Percentiles rank a stretch among this genome's conserved stretches.
These are phyloP conservation scores for Ophion costatus DNA, from an alignment of 2,888 invertebrate species.

Conservation along the genomic window DNA sequence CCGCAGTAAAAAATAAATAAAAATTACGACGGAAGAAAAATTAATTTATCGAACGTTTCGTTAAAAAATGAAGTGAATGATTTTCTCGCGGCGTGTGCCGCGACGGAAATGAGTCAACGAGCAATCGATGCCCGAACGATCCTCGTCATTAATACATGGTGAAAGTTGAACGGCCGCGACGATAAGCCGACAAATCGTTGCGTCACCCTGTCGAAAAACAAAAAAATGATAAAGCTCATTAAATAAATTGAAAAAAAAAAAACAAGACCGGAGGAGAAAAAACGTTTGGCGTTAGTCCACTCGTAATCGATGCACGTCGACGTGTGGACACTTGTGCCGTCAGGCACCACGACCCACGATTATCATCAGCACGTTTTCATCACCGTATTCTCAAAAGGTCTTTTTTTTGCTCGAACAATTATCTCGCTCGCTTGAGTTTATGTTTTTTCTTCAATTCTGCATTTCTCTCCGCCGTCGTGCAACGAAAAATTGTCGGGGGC, in stretches of 20 bases:
- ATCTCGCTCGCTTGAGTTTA: neutral
- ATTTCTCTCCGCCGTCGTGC: neutral
- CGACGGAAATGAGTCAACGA: constrained; percentile 15
- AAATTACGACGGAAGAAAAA: neutral
- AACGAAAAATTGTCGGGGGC: neutral
- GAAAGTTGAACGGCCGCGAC: constrained; percentile 11
- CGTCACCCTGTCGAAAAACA: neutral
- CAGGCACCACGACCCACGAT: too few relatives aligned
- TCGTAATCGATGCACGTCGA: too few relatives aligned
- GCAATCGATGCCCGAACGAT: constrained; percentile 20
- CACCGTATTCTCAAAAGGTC: neutral
- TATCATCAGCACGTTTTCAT: neutral
- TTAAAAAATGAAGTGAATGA: neutral
- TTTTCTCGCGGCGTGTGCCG: constrained; percentile 2
- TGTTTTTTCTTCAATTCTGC: neutral
- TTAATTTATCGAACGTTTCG: neutral
- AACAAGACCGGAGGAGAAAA: too few relatives aligned
- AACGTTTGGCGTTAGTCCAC: too few relatives aligned
- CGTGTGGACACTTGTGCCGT: too few relatives aligned
- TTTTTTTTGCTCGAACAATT: too few relatives aligned
- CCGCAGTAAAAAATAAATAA: neutral
- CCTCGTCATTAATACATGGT: neutral
- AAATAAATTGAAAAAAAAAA: neutral
- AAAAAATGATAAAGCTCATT: neutral
- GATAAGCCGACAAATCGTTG: constrained; percentile 21